Evolutionary conservation across 1,140 invertebrate species (phyloP), one percentile per base, ranked within the genome.

Genomic region (Ditylenchus dipsaci): DNA sequence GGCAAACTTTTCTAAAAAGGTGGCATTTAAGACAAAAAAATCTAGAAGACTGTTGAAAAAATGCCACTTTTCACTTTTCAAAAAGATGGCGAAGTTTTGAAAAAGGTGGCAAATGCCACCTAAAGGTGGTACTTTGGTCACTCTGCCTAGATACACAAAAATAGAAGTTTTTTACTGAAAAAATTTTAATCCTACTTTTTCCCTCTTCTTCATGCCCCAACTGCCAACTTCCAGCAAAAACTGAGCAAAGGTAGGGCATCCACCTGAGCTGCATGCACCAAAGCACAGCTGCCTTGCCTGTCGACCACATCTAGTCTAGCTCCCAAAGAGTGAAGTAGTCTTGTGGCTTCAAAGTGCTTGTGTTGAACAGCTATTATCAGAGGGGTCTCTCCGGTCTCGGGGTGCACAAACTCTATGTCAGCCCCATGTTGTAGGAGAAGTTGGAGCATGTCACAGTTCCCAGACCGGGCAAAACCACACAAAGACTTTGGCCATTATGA

Each of bases 321-420:
- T 76, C 90, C 86, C 82, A 87, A 72, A 77, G 86, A 5, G 70
- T 91, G 88, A 53, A 93, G 84, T 69, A 90, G 86, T 74, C 89
- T 87, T 17, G 93, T 91, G 29, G 94, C 89, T 80, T 94, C 91
- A 70, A 88, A 89, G 77, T 95, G 91, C 13, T 92, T 93, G 68
- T 88, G 62, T 33, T 76, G 62, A 0, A 84, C 83, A 8, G 84
- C 84, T 21, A 83, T 80, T 72, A 84, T 84, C 63, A 86, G 72
- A 0, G 84, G 82, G 27, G 81, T 81, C 76, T 53, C 23, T 53
- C 49, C 49, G 15, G 49, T 53, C n/a, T 21, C 78, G 80, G 38
- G 82, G 68, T 84, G 83, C 0, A 89, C 85, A 29, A 90, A 90
- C 13, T 92, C 92, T 83, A 93, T 90, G 79, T 91, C 89, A 1